Conservation (phyloP, 2,888 invertebrate species). For the Drosophila rubida region DNA sequence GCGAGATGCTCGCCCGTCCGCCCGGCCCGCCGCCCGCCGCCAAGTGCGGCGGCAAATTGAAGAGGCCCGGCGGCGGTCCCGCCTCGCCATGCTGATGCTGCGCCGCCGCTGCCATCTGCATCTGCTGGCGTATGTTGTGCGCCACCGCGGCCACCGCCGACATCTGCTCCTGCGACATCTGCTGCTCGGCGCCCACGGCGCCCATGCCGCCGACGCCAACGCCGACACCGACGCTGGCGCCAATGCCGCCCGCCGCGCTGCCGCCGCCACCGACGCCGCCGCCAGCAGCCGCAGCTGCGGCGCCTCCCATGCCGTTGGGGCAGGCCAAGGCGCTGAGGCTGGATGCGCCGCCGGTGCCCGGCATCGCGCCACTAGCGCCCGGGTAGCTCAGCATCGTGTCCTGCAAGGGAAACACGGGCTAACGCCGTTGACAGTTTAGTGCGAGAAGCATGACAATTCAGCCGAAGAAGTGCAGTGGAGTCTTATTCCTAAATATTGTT, state of each 20-base stretch:
- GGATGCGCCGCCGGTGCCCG: conserved; percentile 39
- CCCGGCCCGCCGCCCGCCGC: conserved; percentile 81
- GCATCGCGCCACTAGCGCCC: conserved; percentile 82
- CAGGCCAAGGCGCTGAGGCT: conserved; percentile 64
- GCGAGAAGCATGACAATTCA: conserved; percentile 2
- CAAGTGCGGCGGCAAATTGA: conserved; percentile 81
- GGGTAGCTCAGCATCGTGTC: conserved; percentile 87
- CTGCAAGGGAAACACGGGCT: conserved; percentile 87
- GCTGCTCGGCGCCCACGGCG: conserved; percentile 85
- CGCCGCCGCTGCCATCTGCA: conserved; percentile 89
- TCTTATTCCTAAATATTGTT: no score
- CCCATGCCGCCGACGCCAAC: conserved; percentile 68
- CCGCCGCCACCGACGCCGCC: conserved; percentile 35
- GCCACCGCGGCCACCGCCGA: conserved; percentile 95
- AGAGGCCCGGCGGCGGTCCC: conserved; percentile 84
- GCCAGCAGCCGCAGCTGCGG: conserved; percentile 16
- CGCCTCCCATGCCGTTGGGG: conserved; percentile 69
- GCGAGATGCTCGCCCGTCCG: conserved; percentile 83
- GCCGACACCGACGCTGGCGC: conserved; percentile 30
- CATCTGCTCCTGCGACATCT: conserved; percentile 89
- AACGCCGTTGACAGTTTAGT: conserved; percentile 68
- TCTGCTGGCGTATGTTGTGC: conserved; percentile 93
- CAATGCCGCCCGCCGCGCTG: conserved; percentile 27
- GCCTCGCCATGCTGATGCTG: conserved; percentile 80
- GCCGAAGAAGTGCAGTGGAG: no score